phyloP scores from a whole-genome alignment of 1,140 invertebrate genomes.

The Apis dorsata region DNA sequence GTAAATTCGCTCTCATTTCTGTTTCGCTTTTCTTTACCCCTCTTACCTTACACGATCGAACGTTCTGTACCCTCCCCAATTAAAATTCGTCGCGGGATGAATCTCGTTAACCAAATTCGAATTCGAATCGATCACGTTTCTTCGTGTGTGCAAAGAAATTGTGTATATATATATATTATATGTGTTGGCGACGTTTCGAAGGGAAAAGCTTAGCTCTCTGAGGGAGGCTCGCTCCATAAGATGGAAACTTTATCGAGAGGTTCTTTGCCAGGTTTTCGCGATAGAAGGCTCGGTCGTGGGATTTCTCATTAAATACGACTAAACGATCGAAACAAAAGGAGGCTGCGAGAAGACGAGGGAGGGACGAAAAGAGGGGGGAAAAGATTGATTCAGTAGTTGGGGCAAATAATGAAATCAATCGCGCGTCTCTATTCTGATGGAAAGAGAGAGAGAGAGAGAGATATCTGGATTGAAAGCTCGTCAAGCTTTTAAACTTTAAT shows the following conservation, averaged over 20 bases:
- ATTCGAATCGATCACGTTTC: background rate
- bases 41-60: background rate
- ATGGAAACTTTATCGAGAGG: slow-evolving; percentile 23
- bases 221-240: background rate
- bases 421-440: slow-evolving; percentile 21
- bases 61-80: background rate
- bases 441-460: background rate
- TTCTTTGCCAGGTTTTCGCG: slow-evolving; percentile 22
- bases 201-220: background rate
- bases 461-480: slow-evolving; percentile 13
- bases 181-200: background rate
- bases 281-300: slow-evolving; percentile 25
- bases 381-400: slow-evolving; percentile 12
- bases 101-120: background rate
- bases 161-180: background rate
- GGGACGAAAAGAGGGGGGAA: background rate
- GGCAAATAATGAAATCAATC: slow-evolving; percentile 65
- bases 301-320: slow-evolving; percentile 62
- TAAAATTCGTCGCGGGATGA: background rate
- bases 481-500: slow-evolving; percentile 49
- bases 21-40: slow-evolving; percentile 7
- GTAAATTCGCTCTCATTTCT: slow-evolving; percentile 28
- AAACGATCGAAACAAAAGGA: slow-evolving; percentile 48
- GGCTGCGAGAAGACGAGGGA: background rate
- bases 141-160: too few species aligned